Evolutionary conservation across 2,797 vertebrate genomes (phyloP).

Genomic region (Eulemur rubriventer): DNA sequence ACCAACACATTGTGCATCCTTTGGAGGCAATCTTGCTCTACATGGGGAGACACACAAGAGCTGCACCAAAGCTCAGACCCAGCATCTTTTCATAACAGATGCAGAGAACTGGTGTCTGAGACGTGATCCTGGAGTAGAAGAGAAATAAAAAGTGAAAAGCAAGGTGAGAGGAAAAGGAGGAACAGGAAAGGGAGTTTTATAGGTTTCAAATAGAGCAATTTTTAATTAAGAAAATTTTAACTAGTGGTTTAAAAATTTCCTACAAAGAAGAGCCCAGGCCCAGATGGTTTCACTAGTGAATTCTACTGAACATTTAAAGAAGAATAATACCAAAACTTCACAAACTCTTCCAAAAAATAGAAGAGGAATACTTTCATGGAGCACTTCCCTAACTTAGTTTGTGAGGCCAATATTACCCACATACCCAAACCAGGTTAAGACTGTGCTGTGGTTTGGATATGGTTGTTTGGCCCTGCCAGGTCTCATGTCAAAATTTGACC

Average conservation of each 20-base stretch:
- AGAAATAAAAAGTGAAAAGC: background rate
- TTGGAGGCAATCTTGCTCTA: background rate
- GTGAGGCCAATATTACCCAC: background rate
- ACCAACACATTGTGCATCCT: background rate
- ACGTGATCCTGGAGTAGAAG: rapidly evolving
- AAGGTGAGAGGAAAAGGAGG: background rate
- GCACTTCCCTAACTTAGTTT: background rate
- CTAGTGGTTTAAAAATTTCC: background rate
- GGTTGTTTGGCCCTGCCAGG: no score
- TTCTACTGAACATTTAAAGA: background rate
- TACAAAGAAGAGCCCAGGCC: background rate
- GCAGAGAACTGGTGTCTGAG: no score
- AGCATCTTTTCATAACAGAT: rapidly evolving
- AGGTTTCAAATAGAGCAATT: background rate
- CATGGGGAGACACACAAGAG: background rate
- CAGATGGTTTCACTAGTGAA: background rate
- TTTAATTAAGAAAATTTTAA: background rate
- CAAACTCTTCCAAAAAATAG: background rate
- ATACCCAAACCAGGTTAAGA: background rate
- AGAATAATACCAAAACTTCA: background rate
- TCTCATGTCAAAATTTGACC: background rate
- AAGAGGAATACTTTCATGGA: background rate
- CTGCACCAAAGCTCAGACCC: background rate
- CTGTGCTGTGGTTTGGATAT: background rate
- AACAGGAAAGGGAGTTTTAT: background rate